Evolutionary conservation across 2,113 vertebrate genomes (phyloP).

Genomic region (Passer domesticus): DNA sequence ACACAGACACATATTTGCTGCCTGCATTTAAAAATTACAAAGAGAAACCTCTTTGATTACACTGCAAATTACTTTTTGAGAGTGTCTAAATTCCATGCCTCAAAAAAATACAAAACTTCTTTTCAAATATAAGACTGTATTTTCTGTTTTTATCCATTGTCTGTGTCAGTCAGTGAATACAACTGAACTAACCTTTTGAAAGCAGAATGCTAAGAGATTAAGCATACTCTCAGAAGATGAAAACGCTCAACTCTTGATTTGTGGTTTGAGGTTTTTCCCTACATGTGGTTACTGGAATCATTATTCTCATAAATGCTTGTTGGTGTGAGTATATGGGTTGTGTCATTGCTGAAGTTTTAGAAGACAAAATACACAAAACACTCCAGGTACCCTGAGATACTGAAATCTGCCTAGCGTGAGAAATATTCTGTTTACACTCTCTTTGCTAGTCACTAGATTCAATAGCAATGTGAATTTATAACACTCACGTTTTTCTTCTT

Average conservation of each 20-base stretch:
- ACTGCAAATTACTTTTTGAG: neutral
- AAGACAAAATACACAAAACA: neutral
- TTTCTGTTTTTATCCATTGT: neutral
- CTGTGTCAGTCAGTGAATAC: neutral
- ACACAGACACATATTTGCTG: neutral
- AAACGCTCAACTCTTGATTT: neutral
- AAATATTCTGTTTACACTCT: neutral
- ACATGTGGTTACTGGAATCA: neutral
- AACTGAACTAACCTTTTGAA: neutral
- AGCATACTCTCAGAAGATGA: neutral
- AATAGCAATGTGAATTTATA: neutral
- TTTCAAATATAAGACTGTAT: neutral
- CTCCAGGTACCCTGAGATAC: neutral
- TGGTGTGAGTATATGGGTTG: neutral
- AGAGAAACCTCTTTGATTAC: neutral
- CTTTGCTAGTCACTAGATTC: neutral
- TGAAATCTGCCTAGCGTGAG: neutral
- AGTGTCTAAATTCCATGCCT: neutral
- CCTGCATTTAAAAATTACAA: neutral
- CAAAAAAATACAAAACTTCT: neutral
- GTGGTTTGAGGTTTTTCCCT: neutral
- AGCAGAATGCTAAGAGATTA: neutral
- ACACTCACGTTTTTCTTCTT: slow-evolving; percentile 91
- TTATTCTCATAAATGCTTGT: neutral
- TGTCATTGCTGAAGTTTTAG: neutral